A percentile compares a stretch with the other conserved stretches of the same genome.
These are phyloP conservation scores for Melikaiella ostensackeni DNA, from an alignment of 2,888 invertebrate genomes.

Conservation along the genomic window DNA sequence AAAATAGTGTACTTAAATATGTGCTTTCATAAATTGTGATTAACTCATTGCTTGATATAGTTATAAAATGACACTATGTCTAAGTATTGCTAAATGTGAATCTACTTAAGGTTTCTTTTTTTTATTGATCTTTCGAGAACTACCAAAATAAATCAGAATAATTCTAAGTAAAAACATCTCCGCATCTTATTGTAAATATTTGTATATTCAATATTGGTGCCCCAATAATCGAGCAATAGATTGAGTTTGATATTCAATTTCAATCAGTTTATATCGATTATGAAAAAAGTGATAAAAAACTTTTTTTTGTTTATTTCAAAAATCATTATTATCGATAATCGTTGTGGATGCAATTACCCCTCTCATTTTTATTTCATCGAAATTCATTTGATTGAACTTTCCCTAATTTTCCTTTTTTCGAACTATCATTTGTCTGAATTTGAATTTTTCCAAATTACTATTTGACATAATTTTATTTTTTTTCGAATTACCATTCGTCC, in stretches of 20 bases:
- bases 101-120: conserved; percentile 29
- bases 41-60: conserved; percentile 22
- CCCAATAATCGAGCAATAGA: neutral
- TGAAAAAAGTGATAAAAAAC: too few species aligned
- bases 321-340: too few species aligned
- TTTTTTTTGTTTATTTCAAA: too few species aligned
- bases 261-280: neutral
- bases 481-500: too few species aligned
- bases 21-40: neutral
- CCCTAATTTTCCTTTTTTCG: too few species aligned
- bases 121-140: conserved; percentile 46
- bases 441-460: too few species aligned
- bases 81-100: conserved; percentile 23
- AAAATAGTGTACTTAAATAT: neutral
- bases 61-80: neutral
- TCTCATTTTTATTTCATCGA: too few species aligned
- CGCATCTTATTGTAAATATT: neutral
- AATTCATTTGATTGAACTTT: too few species aligned
- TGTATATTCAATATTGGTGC: neutral
- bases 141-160: conserved; percentile 44
- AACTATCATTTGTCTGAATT: too few species aligned
- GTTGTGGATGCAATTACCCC: too few species aligned
- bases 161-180: neutral
- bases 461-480: too few species aligned
- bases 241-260: neutral